phyloP scores from a whole-genome alignment of 1,140 invertebrate species.

The Philopotamus ludificatus region DNA sequence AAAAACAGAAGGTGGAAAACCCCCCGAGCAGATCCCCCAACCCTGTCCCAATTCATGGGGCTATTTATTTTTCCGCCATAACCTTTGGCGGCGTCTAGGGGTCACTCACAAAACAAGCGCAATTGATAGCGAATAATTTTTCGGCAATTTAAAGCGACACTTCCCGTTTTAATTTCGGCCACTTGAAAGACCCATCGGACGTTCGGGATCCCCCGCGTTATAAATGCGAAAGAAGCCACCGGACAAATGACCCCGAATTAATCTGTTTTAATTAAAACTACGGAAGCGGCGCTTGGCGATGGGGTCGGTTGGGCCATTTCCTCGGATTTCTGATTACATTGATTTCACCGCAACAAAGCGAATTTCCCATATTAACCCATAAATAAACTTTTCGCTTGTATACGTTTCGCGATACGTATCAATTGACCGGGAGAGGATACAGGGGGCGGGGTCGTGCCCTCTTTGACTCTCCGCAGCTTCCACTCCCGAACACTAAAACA shows the following conservation, averaged over 20 bases:
- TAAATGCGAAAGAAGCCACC: neutral
- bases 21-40: neutral
- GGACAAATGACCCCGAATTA: conserved; percentile 14
- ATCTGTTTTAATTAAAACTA: conserved; percentile 8
- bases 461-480: too few species aligned
- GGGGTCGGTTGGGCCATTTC: neutral
- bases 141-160: conserved; percentile 6
- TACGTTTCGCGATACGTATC: too few species aligned
- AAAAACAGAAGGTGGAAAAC: neutral
- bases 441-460: too few species aligned
- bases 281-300: neutral
- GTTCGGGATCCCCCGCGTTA: neutral
- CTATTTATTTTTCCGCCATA: too few species aligned
- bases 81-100: too few species aligned
- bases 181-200: neutral
- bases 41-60: too few species aligned
- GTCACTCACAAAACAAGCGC: neutral
- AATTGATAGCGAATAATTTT: neutral
- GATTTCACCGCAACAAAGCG: neutral
- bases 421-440: too few species aligned
- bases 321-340: neutral
- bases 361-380: neutral
- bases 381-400: too few species aligned
- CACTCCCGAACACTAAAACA: too few species aligned
- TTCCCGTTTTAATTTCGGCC: neutral